Evolutionary conservation across 1,140 invertebrate species (phyloP).

Genomic region (Schlechtendalia chinensis): DNA sequence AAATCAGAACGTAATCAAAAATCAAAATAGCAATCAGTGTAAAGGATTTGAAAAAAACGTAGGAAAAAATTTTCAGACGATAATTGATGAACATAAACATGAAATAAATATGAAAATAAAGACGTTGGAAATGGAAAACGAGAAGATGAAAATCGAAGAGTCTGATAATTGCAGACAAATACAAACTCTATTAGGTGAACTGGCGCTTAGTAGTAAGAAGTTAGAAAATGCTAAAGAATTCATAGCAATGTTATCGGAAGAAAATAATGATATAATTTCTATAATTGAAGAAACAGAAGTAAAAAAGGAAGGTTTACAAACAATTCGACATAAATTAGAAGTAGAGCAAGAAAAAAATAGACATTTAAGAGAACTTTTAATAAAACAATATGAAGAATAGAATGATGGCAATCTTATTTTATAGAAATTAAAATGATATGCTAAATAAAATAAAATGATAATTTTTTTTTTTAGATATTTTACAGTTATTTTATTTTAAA

Average conservation of each 20-base stretch:
- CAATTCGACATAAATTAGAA: neutral
- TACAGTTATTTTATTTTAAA: no score
- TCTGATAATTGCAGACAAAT: slow-evolving; percentile 14
- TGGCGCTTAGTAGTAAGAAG: neutral
- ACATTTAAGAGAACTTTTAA: neutral
- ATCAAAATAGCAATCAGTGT: neutral
- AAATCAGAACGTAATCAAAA: neutral
- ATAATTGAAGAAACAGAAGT: slow-evolving; percentile 19
- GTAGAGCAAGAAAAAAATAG: slow-evolving; percentile 2
- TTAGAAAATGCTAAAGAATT: neutral
- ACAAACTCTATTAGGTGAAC: neutral
- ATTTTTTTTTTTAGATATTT: no score
- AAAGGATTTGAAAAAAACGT: neutral
- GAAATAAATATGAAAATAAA: slow-evolving; percentile 1
- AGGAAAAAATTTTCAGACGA: neutral
- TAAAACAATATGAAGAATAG: neutral
- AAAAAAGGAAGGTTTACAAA: neutral
- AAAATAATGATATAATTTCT: slow-evolving; percentile 34
- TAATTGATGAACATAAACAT: neutral
- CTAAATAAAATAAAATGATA: no score
- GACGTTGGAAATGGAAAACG: slow-evolving; percentile 21
- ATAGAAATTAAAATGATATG: no score
- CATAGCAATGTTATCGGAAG: neutral
- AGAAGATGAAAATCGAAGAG: neutral
- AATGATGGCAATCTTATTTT: no score